Evolutionary conservation across 2,113 vertebrate species (phyloP), one percentile per base, ranked within the genome.

Genomic region (Aldabrachelys gigantea): DNA sequence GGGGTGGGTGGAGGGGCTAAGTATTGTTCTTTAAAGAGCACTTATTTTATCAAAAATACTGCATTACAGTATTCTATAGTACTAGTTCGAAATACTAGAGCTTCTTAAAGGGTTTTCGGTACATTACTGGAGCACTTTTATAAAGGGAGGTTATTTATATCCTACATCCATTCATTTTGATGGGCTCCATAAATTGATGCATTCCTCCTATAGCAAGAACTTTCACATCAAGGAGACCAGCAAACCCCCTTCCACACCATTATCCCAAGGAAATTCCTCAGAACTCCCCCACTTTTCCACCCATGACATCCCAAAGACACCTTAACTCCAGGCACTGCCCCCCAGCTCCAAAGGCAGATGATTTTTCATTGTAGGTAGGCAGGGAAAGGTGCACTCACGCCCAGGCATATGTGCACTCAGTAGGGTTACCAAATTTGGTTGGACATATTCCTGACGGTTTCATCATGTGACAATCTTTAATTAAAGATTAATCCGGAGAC

Each of bases 111-210:
- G 21, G 0, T 11, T 17, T 69, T 5, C 38, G 49, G 54, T 10
- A 3, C 1, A 0, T 9, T 4, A 2, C 2, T 0, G 89, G 81
- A 2, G 29, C 38, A 3, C 80, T 5, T 75, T 1, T 53, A 2
- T 29, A 0, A 3, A 2, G 19, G 54, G 59, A 50, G 72, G 21
- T 76, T 44, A 76, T 76, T 44, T 44, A 38, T 76, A 25, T 44
- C 41, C 72, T 44, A 75, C 31, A 44, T 3, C 21, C 12, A 44
- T 38, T 76, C 9, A 41, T 44, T 25, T 44, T 41, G n/a, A 76
- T 10, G 11, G 11, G 41, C 69, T 25, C 47, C 78, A 2, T 27
- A 5, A 41, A 1, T 1, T 4, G 10, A 80, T 0, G 41, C 41
- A 24, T 1, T 5, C 6, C 69, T 1, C 25, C 10, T 3, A 38